These are phyloP conservation scores for Anagyrus pseudococci DNA, from an alignment of 2,888 invertebrate species.

Conservation along the genomic window DNA sequence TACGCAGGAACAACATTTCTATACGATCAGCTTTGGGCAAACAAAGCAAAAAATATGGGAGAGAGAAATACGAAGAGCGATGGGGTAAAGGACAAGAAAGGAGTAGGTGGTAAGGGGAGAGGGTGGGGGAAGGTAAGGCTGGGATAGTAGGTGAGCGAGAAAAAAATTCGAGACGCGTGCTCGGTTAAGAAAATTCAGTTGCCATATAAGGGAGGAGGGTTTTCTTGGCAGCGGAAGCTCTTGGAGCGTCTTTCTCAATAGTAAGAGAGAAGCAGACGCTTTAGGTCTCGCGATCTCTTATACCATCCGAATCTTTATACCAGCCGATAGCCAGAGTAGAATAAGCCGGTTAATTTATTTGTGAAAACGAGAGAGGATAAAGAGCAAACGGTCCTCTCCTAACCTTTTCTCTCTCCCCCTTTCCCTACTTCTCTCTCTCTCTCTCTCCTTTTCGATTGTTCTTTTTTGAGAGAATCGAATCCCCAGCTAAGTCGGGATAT, in stretches of 20 bases:
- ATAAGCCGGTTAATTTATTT: conserved; percentile 36
- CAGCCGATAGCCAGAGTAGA: conserved; percentile 33
- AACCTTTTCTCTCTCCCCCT: neutral
- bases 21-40: conserved; percentile 6
- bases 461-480: too few species aligned
- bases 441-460: conserved; percentile 1
- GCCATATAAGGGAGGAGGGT: conserved; percentile 24
- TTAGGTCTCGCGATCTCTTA: neutral
- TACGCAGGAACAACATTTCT: conserved; percentile 12
- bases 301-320: conserved; percentile 26
- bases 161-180: conserved; percentile 24
- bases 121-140: too few species aligned
- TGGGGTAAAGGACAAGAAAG: too few species aligned
- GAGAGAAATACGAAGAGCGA: too few species aligned
- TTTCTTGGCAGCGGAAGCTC: conserved; percentile 20
- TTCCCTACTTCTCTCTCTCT: neutral
- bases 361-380: conserved; percentile 19
- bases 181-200: conserved; percentile 26
- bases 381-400: conserved; percentile 14
- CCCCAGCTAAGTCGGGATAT: neutral
- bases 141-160: neutral
- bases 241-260: neutral
- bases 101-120: too few species aligned
- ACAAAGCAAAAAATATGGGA: neutral
- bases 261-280: too few species aligned